Evolutionary conservation across 2,113 vertebrate species (phyloP), one percentile per base, ranked within the genome.

Genomic region (Oceanodroma tethys): DNA sequence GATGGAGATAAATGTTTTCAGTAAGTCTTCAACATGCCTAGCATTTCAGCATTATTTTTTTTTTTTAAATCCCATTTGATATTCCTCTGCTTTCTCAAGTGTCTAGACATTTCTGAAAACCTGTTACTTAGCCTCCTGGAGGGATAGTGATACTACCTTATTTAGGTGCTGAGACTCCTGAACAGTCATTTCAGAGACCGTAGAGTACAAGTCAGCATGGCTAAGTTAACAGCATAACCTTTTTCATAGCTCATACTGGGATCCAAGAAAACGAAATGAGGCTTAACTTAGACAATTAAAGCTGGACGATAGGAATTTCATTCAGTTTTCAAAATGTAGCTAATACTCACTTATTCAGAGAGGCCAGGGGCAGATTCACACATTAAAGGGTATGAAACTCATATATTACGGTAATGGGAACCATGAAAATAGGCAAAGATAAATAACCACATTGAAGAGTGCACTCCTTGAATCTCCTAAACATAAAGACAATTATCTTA

Each of bases 101-200:
- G 80, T 93, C 94, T 96, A 94, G 90, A 97, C 78, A 83, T 59
- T 48, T 86, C 79, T 70, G 82, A 92, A 96, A 97, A 96, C 59
- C 85, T 91, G 86, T 81, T 96, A 81, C 83, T 74, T 75, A 42
- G 63, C 74, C 91, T 94, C 76, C 84, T 89, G 62, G 19, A 94
- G 56, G 65, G 73, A 68, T 23, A 79, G 76, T 29, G 60, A 71
- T 75, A 81, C 81, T 91, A 22, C 73, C 70, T 87, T 86, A 48
- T 86, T 89, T 95, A 85, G 93, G 78, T 79, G 78, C 40, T 71
- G 52, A 82, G 81, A 47, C 52, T 89, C 60, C 94, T 72, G 29
- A 90, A 55, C 43, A 63, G 60, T 60, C 60, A 68, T 91, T 94
- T 87, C 70, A 79, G 73, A 91, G 60, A 65, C 38, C 22, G 36